phyloP scores from a whole-genome alignment of 2,797 vertebrate genomes.

The Martes flavigula region DNA sequence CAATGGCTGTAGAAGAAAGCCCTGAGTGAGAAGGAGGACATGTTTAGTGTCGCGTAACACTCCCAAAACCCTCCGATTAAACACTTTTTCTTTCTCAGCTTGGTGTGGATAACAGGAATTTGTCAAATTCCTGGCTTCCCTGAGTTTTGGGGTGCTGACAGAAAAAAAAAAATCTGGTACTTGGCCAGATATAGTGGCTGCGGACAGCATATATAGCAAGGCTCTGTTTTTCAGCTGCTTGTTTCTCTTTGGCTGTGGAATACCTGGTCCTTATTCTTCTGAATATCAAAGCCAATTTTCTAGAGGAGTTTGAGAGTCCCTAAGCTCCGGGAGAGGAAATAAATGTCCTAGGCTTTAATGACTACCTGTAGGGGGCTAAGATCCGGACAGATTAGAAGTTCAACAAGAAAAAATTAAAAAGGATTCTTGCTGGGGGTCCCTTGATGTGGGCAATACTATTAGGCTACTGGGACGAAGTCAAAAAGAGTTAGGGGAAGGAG shows the following conservation, averaged over 20 bases:
- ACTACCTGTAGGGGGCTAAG: neutral
- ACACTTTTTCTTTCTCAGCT: neutral
- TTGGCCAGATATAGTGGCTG: neutral
- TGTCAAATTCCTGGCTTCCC: neutral
- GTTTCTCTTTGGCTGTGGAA: neutral
- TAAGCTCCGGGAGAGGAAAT: slow-evolving; percentile 12
- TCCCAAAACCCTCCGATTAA: neutral
- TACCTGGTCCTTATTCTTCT: slow-evolving; percentile 47
- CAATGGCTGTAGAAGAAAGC: slow-evolving; percentile 96
- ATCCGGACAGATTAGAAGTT: neutral
- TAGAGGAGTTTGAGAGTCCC: neutral
- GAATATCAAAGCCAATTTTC: slow-evolving; percentile 27
- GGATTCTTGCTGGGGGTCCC: neutral
- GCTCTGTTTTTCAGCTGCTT: neutral
- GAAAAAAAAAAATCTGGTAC: neutral
- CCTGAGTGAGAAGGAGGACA: slow-evolving; percentile 79
- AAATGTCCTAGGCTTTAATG: slow-evolving; percentile 11
- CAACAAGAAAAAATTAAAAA: neutral
- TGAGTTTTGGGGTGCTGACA: slow-evolving; percentile 29
- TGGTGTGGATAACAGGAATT: neutral
- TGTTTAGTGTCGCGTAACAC: neutral
- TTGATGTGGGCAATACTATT: neutral
- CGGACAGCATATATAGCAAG: neutral
- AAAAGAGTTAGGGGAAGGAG: neutral
- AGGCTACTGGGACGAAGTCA: neutral